Evolutionary conservation across 2,888 invertebrate species (phyloP).

Genomic region (Agrotis ipsilon): DNA sequence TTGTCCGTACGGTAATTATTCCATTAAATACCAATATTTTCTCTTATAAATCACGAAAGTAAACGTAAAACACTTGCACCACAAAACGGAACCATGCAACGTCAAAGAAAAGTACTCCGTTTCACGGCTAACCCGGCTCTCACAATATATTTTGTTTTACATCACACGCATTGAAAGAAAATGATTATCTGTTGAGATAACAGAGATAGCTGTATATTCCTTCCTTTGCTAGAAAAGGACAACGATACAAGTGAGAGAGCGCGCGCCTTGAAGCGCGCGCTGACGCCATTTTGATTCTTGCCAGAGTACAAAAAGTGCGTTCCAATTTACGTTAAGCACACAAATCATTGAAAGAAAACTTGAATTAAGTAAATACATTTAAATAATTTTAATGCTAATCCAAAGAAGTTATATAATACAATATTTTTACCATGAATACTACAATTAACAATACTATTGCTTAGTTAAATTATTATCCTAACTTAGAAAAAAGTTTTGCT

Average conservation of each 20-base stretch:
- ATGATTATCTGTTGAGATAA: constrained; percentile 65
- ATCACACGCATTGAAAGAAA: constrained; percentile 66
- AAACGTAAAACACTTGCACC: constrained; percentile 74
- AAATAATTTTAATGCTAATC: too few relatives aligned
- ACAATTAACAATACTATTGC: too few relatives aligned
- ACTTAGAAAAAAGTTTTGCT: too few relatives aligned
- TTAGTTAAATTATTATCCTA: too few relatives aligned
- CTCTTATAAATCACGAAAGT: constrained; percentile 71
- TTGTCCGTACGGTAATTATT: constrained; percentile 19
- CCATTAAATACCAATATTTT: constrained; percentile 53
- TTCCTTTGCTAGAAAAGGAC: constrained; percentile 50
- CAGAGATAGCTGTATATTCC: constrained; percentile 63
- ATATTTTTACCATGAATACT: too few relatives aligned
- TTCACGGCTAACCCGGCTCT: constrained; percentile 79
- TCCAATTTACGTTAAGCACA: constrained; percentile 44
- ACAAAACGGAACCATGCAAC: constrained; percentile 80
- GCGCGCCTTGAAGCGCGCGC: constrained; percentile 53
- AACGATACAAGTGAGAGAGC: constrained; percentile 34
- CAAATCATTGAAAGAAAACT: neutral
- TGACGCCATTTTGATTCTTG: constrained; percentile 66
- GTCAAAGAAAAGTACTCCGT: constrained; percentile 79
- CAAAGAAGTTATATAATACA: neutral
- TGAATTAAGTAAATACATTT: neutral
- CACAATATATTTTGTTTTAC: constrained; percentile 77
- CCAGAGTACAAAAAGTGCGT: constrained; percentile 61